Evolutionary conservation across 2,113 vertebrate species (phyloP), one percentile per base, ranked within the genome.

Genomic region (Rhipidura dahli): DNA sequence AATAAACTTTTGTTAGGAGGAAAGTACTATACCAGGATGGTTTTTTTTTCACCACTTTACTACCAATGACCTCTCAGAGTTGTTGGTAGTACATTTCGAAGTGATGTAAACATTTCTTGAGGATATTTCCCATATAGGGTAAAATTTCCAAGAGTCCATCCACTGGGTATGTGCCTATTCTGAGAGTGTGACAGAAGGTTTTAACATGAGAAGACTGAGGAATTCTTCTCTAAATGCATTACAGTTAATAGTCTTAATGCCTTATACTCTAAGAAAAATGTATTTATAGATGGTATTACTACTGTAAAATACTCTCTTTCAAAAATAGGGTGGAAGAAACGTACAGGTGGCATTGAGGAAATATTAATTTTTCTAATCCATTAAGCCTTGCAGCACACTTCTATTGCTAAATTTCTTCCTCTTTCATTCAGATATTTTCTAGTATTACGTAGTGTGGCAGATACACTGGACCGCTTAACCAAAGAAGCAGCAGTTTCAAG

Each of bases 231-330:
- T 44, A 71, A 91, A 45, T 4, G 2, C 6, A 37, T 20, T 84
- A 16, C 3, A 50, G 9, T 72, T 54, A 68, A 35, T 6, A 53
- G 6, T 56, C 9, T 3, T 27, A 57, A 33, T 57, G 16, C 33
- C 28, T 7, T 37, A 3, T 2, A 20, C 26, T 61, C 50, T 0
- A 17, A n/a, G 59, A 65, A 76, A 53, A 42, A 0, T 27, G 1
- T 53, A 19, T 68, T 64, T 77, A 24, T 60, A 39, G 3, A 30
- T 44, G 20, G 2, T 24, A 56, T 66, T 49, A 33, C 2, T 54
- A 3, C 5, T 49, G 8, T 44, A 68, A 70, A 56, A 69, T 31
- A 23, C 6, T 54, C 9, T 27, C 2, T 68, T 72, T 73, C 22
- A 86, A 61, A 93, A 72, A 30, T 2, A 39, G 4, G 9, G 7